phyloP scores from a whole-genome alignment of 1,140 invertebrate genomes.

The Procambarus clarkii region DNA sequence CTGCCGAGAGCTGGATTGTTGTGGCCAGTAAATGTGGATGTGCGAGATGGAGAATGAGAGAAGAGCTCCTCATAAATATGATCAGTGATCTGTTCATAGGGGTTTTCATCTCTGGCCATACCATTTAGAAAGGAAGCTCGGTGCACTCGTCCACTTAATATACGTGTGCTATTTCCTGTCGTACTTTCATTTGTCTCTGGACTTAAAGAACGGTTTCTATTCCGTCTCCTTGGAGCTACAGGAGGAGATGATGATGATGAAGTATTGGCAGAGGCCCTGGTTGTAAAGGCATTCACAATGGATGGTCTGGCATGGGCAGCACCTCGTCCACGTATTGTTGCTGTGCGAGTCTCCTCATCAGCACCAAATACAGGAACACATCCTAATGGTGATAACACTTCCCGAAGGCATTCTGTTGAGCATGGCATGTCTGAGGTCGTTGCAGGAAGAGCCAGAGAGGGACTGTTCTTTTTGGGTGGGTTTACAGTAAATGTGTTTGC shows the following conservation, averaged over 20 bases:
- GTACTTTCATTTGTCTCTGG: constrained; percentile 42
- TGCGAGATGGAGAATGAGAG: constrained; percentile 82
- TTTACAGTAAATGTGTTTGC: constrained; percentile 4
- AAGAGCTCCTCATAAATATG: constrained; percentile 92
- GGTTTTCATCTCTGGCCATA: constrained; percentile 47
- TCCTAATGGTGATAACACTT: constrained; percentile 51
- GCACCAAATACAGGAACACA: constrained; percentile 39
- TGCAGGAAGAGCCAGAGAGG: constrained; percentile 15
- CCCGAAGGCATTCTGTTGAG: constrained; percentile 43
- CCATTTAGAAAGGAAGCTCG: constrained; percentile 50
- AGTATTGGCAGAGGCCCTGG: constrained; percentile 12
- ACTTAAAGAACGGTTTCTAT: constrained; percentile 61
- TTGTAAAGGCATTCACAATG: constrained; percentile 37
- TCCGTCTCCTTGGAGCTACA: constrained; percentile 58
- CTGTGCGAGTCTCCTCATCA: constrained; percentile 65
- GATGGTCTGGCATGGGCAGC: constrained; percentile 56
- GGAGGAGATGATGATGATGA: constrained; percentile 52
- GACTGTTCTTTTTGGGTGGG: constrained; percentile 7
- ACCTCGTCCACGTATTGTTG: constrained; percentile 68
- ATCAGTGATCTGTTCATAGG: constrained; percentile 77
- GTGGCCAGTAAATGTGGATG: constrained; percentile 73
- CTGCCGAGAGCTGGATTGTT: constrained; percentile 42
- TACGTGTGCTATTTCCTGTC: background rate
- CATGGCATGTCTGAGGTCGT: constrained; percentile 21
- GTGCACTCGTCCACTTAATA: constrained; percentile 17